These are phyloP conservation scores for Rhamphomyia laevipes DNA, from an alignment of 2,888 invertebrate genomes.

Conservation along the genomic window DNA sequence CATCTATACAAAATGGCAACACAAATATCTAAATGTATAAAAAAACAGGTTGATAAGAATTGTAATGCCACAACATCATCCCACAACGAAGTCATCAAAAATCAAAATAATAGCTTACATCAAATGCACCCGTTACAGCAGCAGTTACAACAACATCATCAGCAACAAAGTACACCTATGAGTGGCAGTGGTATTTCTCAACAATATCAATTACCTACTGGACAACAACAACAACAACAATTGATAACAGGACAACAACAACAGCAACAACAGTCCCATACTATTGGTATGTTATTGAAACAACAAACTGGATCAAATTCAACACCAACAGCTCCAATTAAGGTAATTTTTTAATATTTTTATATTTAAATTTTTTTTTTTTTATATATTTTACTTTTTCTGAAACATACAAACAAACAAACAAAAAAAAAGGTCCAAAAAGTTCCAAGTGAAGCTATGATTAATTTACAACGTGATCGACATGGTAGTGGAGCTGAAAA, in stretches of 20 bases:
- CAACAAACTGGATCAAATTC: constrained; percentile 6
- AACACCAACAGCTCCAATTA: constrained; percentile 9
- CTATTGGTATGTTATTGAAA: not conserved
- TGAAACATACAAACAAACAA: no score
- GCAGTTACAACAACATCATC: constrained; percentile 3
- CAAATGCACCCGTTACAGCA: constrained; percentile 26
- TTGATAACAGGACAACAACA: constrained; percentile 20
- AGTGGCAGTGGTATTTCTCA: not conserved
- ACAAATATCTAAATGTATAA: no score
- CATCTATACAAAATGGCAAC: no score
- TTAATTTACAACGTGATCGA: constrained; percentile 14
- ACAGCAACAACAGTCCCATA: constrained; percentile 13
- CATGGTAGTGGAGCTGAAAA: constrained; percentile 1
- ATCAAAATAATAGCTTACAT: constrained; percentile 32
- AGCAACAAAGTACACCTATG: not conserved
- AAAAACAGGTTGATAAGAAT: constrained; percentile 46
- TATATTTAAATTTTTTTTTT: no score
- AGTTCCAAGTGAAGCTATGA: constrained; percentile 17
- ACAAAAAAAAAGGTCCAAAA: constrained; percentile 12
- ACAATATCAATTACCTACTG: not conserved
- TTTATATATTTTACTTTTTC: no score
- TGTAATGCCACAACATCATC: constrained; percentile 51
- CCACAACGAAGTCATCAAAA: constrained; percentile 24
- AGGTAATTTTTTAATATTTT: constrained; percentile 4
- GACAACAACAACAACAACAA: constrained; percentile 23